Conservation (phyloP, 2,797 vertebrate species). For the Brachyrhaphis roseni region DNA sequence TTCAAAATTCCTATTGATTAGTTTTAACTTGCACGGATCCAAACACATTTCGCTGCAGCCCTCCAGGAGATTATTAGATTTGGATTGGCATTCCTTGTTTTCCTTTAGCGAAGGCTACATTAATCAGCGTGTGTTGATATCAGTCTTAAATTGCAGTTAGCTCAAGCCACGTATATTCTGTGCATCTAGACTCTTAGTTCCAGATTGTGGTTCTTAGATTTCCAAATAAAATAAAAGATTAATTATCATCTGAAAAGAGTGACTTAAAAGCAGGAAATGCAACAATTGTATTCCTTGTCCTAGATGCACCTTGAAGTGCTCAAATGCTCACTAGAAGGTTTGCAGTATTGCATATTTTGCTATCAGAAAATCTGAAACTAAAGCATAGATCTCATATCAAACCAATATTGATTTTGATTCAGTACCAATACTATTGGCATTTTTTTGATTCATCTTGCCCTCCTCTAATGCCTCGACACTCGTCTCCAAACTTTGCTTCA, state of each 20-base stretch:
- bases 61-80: slow-evolving; percentile 65
- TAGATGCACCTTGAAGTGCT: not conserved
- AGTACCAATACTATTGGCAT: no score
- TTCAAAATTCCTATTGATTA: slow-evolving; percentile 73
- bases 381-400: no score
- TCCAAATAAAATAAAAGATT: not conserved
- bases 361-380: no score
- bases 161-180: not conserved
- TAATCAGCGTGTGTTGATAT: slow-evolving; percentile 52
- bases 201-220: not conserved
- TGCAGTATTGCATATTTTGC: no score
- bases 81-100: slow-evolving; percentile 60
- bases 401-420: no score
- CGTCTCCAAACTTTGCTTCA: not conserved
- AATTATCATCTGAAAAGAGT: no score
- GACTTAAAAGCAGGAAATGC: not conserved
- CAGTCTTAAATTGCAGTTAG: slow-evolving; percentile 35
- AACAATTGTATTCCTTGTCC: not conserved
- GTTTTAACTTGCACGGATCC: slow-evolving; percentile 48
- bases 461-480: not conserved
- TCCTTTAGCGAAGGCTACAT: slow-evolving; percentile 44
- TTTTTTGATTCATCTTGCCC: no score
- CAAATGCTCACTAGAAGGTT: not conserved
- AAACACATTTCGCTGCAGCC: slow-evolving; percentile 40
- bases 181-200: not conserved